These are phyloP conservation scores for Eilema caniola DNA, from an alignment of 2,888 invertebrate genomes.

Conservation along the genomic window DNA sequence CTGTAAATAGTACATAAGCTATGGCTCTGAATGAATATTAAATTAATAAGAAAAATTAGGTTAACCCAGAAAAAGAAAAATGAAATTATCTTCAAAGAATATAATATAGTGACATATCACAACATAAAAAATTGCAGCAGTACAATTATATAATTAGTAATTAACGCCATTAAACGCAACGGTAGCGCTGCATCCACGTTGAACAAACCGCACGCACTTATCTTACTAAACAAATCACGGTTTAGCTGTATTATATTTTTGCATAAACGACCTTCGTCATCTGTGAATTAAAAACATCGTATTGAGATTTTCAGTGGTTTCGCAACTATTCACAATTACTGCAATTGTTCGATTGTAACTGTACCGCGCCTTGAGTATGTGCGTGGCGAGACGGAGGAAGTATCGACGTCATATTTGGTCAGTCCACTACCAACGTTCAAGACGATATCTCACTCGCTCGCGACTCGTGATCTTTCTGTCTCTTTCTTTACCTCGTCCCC, in stretches of 20 bases:
- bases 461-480: too few relatives aligned
- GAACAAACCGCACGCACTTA: slow-evolving; percentile 22
- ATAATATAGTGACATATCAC: slow-evolving; percentile 5
- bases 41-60: not conserved
- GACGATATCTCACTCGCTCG: too few relatives aligned
- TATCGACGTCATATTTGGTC: too few relatives aligned
- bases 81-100: not conserved
- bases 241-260: slow-evolving; percentile 14
- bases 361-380: too few relatives aligned
- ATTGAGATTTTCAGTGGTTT: not conserved
- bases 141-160: slow-evolving; percentile 22
- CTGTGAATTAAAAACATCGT: slow-evolving; percentile 13
- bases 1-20: not conserved
- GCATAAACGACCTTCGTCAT: slow-evolving; percentile 6
- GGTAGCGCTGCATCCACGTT: slow-evolving; percentile 17
- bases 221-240: slow-evolving; percentile 17
- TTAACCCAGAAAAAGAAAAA: not conserved
- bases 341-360: too few relatives aligned
- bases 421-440: too few relatives aligned
- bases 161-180: not conserved
- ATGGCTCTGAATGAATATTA: not conserved
- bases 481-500: too few relatives aligned
- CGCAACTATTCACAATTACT: not conserved
- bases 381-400: too few relatives aligned
- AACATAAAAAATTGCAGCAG: slow-evolving; percentile 23